Evolutionary conservation across 1,140 invertebrate species (phyloP), one percentile per base, ranked within the genome.

Genomic region (Stegodyphus dumicola): DNA sequence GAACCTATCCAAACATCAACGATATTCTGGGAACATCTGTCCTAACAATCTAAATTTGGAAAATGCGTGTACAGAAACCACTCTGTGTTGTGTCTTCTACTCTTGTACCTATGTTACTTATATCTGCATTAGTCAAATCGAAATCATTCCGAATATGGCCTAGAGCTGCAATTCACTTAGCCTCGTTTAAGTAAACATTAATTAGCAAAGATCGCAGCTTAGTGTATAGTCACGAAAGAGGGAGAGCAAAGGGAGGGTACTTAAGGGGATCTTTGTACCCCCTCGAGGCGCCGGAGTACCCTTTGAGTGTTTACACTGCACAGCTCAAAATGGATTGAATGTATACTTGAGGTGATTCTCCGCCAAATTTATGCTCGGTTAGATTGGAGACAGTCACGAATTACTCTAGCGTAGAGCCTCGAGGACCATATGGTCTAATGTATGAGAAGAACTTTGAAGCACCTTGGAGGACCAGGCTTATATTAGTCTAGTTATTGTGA

Each of bases 141-240:
- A 66, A 11, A 52, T n/a, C 60, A 18, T 6, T 53, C 80, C 48
- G 80, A 83, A 69, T 77, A 80, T 71, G 49, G 71, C 80, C 80
- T 13, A 2, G 52, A 60, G 80, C 79, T 74, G 51, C 80, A 83
- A 83, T 83, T 75, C 80, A 83, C 80, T 83, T 83, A 83, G 80
- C 60, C 71, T 56, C 33, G 60, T 83, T 83, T 83, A 83, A 83
- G 80, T 83, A 83, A 83, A 83, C 80, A 83, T 83, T 83, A 83
- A 83, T 83, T 83, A 83, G 71, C 56, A 60, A 73, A 83, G 80
- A 83, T 83, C 70, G 33, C 49, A 49, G 70, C 49, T 56, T 15
- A 11, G 9, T 15, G 56, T 15, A 60, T 15, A 60, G 9, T 11
- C 56, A 2, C 15, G 56, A 60, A 60, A 60, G 9, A 15, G 5